Evolutionary conservation across 2,888 invertebrate species (phyloP), one percentile per base, ranked within the genome.

Genomic region (Flexamia atlantica): DNA sequence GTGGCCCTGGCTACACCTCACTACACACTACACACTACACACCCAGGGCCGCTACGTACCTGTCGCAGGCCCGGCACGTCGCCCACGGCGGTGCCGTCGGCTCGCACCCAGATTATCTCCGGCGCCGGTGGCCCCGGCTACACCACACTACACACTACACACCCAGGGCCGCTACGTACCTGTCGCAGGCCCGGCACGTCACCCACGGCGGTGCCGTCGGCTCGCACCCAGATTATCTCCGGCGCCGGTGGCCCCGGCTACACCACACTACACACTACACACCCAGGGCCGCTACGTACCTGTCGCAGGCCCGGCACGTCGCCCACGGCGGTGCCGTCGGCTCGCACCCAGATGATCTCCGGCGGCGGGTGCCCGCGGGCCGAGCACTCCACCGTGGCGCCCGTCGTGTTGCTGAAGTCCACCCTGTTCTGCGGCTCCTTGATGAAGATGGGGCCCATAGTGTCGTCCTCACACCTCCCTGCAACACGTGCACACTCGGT

Each of bases 321-420:
- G 85, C 97, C 97, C 85, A 98, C 96, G 85, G 97, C 96, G 84
- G 95, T 95, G 84, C 98, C 98, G 90, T 98, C 97, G 87, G 95
- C 94, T 88, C 97, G 94, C 81, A 97, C 95, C 98, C 98, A 98
- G 89, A 97, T 97, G 87, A 98, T 96, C 90, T 97, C 96, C 83
- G 98, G 97, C 87, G 95, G 93, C 28, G 98, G 98, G 88, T 95
- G 96, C 87, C 97, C 98, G 88, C 96, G 93, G 17, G 97, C 97
- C 87, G 97, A 95, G 90, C 98, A 98, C 90, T 97, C 97, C 85
- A 98, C 96, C 88, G 96, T 95, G 85, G 97, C 96, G 88, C 98
- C 98, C 84, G 97, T 97, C 87, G 97, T 97, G 90, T 98, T 98
- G 87, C 97, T 97, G 91, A 98, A 98, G 91, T 97, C 97, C 87